These are phyloP conservation scores for Siniperca scherzeri DNA, from an alignment of 2,797 vertebrate species.

Conservation along the genomic window DNA sequence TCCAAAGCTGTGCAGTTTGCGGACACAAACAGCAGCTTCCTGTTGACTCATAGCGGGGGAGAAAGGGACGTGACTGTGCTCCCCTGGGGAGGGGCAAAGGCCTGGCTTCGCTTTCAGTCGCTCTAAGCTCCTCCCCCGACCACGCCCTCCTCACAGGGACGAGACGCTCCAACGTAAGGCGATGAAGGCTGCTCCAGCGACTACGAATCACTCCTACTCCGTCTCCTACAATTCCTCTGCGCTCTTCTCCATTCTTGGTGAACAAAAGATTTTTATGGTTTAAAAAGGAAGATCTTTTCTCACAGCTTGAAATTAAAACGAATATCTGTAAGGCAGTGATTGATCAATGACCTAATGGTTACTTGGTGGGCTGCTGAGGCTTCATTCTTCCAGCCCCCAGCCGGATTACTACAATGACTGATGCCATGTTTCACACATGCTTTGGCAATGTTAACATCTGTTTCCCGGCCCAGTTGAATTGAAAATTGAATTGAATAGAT, in stretches of 20 bases:
- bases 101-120: constrained; percentile 27
- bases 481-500: too few species aligned
- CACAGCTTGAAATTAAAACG: background rate
- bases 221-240: constrained; percentile 26
- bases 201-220: constrained; percentile 10
- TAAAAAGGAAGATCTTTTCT: background rate
- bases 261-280: constrained; percentile 35
- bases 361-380: background rate
- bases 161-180: constrained; percentile 67
- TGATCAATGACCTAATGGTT: background rate
- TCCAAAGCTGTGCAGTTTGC: constrained; percentile 50
- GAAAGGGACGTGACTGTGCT: constrained; percentile 36
- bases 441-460: too few species aligned
- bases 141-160: constrained; percentile 53
- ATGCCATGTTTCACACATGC: too few species aligned
- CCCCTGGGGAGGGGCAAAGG: constrained; percentile 43
- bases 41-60: constrained; percentile 64
- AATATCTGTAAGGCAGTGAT: background rate
- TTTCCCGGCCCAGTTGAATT: too few species aligned
- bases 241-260: constrained; percentile 49
- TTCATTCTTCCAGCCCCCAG: background rate
- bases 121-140: constrained; percentile 69
- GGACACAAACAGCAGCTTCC: constrained; percentile 64
- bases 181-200: constrained; percentile 75
- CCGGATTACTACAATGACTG: background rate